Percentiles rank a stretch among this genome's conserved stretches.
Conservation (phyloP, 2,888 invertebrate genomes). For the Lithophane ornitopus region DNA sequence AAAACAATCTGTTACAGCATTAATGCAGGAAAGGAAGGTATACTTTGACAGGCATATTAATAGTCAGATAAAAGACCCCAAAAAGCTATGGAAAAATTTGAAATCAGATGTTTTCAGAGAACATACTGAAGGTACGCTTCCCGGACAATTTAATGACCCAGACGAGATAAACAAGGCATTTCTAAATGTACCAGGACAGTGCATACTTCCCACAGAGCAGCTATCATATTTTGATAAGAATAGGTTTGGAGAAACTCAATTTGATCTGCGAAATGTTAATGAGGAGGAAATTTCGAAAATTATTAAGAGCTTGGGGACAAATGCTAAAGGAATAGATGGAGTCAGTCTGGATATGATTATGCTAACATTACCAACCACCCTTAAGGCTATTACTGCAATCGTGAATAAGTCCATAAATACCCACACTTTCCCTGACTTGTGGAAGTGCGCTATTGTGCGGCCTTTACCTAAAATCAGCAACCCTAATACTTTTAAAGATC, state of each 20-base stretch:
- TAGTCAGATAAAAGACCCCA: background rate
- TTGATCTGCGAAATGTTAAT: background rate
- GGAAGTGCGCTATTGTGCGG: background rate
- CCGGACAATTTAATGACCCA: background rate
- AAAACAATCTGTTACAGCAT: too few species aligned
- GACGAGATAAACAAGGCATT: background rate
- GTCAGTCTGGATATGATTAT: too few species aligned
- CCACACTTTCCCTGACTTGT: background rate
- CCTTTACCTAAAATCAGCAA: background rate
- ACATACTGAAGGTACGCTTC: background rate
- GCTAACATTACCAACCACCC: too few species aligned
- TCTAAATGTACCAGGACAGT: background rate
- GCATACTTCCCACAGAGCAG: background rate
- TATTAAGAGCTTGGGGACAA: too few species aligned
- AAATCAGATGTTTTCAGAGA: background rate
- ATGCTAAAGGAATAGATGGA: too few species aligned
- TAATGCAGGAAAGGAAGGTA: too few species aligned
- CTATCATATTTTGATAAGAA: background rate
- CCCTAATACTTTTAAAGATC: background rate
- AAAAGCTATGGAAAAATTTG: background rate
- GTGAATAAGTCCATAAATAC: background rate
- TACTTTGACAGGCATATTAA: too few species aligned
- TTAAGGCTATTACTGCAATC: background rate
- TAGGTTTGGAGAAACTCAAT: background rate
- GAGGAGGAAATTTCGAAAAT: background rate